phyloP scores from a whole-genome alignment of 2,797 vertebrate species.

The Chiroxiphia lanceolata region DNA sequence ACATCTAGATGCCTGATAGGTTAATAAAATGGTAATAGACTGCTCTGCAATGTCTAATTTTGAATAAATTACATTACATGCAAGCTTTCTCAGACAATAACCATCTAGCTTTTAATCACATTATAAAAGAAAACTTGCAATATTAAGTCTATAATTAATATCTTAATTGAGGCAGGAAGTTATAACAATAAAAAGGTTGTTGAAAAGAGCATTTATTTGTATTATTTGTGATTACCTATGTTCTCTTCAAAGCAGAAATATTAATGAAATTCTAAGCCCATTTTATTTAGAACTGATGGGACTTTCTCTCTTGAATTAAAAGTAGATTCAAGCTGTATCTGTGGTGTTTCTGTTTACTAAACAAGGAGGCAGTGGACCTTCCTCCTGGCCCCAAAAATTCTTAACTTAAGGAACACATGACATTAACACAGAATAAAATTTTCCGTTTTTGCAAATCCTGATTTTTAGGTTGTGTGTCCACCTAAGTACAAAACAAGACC shows the following conservation, averaged over 20 bases:
- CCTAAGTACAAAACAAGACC: background rate
- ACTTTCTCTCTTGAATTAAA: background rate
- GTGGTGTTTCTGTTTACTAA: background rate
- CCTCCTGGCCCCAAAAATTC: background rate
- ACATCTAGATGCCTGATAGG: background rate
- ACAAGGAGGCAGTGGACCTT: background rate
- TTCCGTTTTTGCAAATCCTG: background rate
- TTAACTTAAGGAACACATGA: background rate
- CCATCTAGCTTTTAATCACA: conserved; percentile 19
- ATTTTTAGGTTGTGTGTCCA: background rate
- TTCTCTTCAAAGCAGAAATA: background rate
- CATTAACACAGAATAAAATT: background rate
- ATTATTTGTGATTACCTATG: background rate
- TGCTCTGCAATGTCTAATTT: conserved; percentile 19
- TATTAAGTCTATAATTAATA: conserved; percentile 9
- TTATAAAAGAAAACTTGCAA: conserved; percentile 2
- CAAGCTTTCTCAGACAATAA: background rate
- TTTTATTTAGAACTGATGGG: background rate
- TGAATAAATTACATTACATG: background rate
- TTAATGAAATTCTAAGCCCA: background rate
- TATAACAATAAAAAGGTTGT: background rate
- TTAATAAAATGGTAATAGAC: conserved; percentile 34
- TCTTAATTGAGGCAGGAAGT: background rate
- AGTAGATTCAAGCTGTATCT: background rate
- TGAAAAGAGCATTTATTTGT: background rate